Evolutionary conservation across 2,888 invertebrate species (phyloP).

Genomic region (Brachypterus glaber): DNA sequence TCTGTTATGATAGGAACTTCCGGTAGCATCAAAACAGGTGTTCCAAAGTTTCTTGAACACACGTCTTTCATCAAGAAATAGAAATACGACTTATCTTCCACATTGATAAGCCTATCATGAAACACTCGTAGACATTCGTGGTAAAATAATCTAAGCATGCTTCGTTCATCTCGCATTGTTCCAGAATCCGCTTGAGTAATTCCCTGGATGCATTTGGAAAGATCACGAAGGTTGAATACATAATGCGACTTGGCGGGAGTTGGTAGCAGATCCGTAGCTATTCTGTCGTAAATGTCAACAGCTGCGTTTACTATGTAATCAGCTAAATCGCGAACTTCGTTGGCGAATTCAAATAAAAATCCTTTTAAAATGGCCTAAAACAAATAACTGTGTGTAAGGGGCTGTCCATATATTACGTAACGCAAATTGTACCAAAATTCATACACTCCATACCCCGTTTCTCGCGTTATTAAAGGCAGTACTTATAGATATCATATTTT

Average conservation of each 20-base stretch:
- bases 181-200: conserved; percentile 72
- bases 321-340: conserved; percentile 55
- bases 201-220: conserved; percentile 87
- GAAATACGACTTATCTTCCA: conserved; percentile 73
- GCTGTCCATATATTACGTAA: too few species aligned
- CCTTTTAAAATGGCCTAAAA: conserved; percentile 60
- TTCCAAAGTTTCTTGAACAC: conserved; percentile 55
- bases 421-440: too few species aligned
- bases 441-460: too few species aligned
- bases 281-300: conserved; percentile 72
- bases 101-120: conserved; percentile 78
- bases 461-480: too few species aligned
- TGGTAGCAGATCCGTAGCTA: conserved; percentile 71
- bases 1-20: conserved; percentile 49
- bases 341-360: conserved; percentile 68
- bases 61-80: conserved; percentile 59
- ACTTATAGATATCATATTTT: too few species aligned
- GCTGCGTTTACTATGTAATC: conserved; percentile 72
- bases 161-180: conserved; percentile 54
- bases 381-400: too few species aligned
- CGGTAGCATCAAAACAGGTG: conserved; percentile 51
- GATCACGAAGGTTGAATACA: conserved; percentile 82
- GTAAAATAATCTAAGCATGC: conserved; percentile 72
- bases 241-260: conserved; percentile 91
- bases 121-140: conserved; percentile 89